Percentiles rank a stretch among this genome's conserved stretches.
Conservation (phyloP, 2,888 invertebrate species). For the Stratiomys singularior region DNA sequence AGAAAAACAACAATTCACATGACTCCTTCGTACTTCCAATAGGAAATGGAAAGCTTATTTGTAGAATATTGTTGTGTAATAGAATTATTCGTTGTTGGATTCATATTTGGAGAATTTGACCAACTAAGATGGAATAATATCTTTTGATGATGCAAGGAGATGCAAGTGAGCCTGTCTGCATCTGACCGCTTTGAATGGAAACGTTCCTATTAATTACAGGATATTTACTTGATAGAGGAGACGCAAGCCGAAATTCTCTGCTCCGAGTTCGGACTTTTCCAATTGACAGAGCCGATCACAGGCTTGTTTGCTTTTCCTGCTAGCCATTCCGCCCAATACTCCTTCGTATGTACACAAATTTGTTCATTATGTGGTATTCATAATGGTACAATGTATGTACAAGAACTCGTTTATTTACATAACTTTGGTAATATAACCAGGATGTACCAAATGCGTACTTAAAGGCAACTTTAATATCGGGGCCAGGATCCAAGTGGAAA, state of each 20-base stretch:
- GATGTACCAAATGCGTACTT: constrained; percentile 21
- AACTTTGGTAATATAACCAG: constrained; percentile 9
- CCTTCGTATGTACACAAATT: not conserved
- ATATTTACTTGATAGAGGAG: too few relatives aligned
- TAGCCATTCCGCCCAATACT: not conserved
- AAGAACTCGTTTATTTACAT: not conserved
- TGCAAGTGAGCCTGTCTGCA: too few relatives aligned
- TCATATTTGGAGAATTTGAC: too few relatives aligned
- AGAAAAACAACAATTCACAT: not conserved
- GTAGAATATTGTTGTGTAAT: not conserved
- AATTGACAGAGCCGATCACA: too few relatives aligned
- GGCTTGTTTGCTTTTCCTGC: too few relatives aligned
- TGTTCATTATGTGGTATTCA: not conserved
- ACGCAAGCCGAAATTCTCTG: too few relatives aligned
- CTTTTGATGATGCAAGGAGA: too few relatives aligned
- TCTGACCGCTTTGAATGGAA: too few relatives aligned
- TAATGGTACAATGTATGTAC: not conserved
- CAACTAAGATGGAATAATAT: too few relatives aligned
- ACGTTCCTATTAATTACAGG: too few relatives aligned
- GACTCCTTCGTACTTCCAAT: not conserved
- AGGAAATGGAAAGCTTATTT: not conserved
- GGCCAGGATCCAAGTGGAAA: constrained; percentile 2
- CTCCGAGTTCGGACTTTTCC: too few relatives aligned
- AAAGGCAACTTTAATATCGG: constrained; percentile 6
- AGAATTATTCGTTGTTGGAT: too few relatives aligned